Percentiles rank a stretch among this genome's conserved stretches.
These are phyloP conservation scores for Aspidiotus rigidus DNA, from an alignment of 2,888 invertebrate species.

Conservation along the genomic window DNA sequence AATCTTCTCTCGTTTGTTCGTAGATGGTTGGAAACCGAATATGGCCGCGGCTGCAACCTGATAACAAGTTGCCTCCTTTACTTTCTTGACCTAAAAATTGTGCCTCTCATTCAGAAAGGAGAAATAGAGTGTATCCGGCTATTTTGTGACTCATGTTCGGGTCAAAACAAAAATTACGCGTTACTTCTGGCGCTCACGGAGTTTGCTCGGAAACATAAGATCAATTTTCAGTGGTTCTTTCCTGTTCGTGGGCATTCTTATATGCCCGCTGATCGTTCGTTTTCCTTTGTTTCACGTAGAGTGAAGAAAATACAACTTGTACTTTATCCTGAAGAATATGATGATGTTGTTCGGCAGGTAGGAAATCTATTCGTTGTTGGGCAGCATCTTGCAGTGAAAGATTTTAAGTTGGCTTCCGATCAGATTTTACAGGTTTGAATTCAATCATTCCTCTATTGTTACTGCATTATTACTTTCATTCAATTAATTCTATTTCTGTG, in stretches of 20 bases:
- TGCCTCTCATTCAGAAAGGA: neutral
- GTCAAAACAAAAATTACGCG: conserved; percentile 8
- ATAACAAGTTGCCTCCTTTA: conserved; percentile 4
- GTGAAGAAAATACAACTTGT: neutral
- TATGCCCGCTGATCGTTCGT: conserved; percentile 8
- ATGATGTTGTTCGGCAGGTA: neutral
- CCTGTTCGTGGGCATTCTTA: conserved; percentile 1
- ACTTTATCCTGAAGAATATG: conserved; percentile 7
- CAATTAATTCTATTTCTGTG: neutral
- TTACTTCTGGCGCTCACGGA: neutral
- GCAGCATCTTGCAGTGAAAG: neutral
- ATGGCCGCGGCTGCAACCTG: too few species aligned
- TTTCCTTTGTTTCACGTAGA: neutral
- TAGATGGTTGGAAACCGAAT: too few species aligned
- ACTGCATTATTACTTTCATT: neutral
- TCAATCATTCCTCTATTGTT: neutral
- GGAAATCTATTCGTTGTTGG: neutral
- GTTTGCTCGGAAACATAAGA: neutral
- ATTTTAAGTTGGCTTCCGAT: neutral
- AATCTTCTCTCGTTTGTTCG: too few species aligned
- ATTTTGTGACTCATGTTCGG: conserved; percentile 6
- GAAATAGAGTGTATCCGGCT: neutral
- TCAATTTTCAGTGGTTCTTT: conserved; percentile 6
- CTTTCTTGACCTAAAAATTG: neutral
- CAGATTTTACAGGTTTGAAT: neutral